Evolutionary conservation across 2,888 invertebrate species (phyloP).

Genomic region (Ophonus ardosiacus): DNA sequence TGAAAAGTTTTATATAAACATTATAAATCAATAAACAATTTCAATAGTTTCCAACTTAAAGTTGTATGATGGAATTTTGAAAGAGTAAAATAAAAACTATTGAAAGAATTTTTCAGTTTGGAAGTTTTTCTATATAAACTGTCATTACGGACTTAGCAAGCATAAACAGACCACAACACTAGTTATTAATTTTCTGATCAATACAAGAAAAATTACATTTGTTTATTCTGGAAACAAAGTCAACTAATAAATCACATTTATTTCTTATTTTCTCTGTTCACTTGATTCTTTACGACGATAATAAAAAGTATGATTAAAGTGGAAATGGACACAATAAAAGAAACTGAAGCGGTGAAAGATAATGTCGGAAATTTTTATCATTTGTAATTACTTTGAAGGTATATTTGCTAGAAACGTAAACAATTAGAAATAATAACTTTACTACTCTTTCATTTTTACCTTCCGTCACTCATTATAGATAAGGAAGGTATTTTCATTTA

Average conservation of each 20-base stretch:
- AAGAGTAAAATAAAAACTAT: neutral
- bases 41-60: neutral
- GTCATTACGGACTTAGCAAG: conserved; percentile 6
- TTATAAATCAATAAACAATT: neutral
- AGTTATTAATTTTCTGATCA: conserved; percentile 16
- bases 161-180: conserved; percentile 1
- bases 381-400: neutral
- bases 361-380: neutral
- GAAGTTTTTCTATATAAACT: conserved; percentile 9
- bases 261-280: conserved; percentile 11
- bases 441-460: too few relatives aligned
- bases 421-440: neutral
- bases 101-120: neutral
- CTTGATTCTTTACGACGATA: conserved; percentile 50
- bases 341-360: neutral
- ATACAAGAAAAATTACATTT: conserved; percentile 41
- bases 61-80: neutral
- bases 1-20: neutral
- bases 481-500: neutral
- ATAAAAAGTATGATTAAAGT: conserved; percentile 56
- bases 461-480: too few relatives aligned
- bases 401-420: neutral
- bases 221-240: conserved; percentile 39
- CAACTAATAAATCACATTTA: conserved; percentile 38
- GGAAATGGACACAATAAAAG: conserved; percentile 27